These are phyloP conservation scores for Phymatocera aterrima DNA, from an alignment of 2,888 invertebrate species.

Conservation along the genomic window DNA sequence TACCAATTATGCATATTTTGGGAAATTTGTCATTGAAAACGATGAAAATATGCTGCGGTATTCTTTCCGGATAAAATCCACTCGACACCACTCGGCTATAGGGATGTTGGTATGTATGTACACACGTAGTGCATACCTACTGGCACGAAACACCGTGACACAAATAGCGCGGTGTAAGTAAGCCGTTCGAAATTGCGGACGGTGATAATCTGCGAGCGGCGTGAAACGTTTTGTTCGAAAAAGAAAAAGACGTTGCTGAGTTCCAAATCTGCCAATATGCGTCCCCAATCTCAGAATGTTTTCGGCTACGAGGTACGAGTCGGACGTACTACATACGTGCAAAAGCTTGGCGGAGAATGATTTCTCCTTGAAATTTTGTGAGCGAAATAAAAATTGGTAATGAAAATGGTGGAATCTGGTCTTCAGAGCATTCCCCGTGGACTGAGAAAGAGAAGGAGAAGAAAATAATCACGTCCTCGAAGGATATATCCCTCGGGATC, in stretches of 20 bases:
- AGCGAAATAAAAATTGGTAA: no score
- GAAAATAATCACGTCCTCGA: not conserved
- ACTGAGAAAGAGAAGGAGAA: no score
- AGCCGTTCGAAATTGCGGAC: constrained; percentile 40
- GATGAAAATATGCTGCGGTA: no score
- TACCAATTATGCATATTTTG: no score
- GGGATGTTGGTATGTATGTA: no score
- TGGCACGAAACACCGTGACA: not conserved
- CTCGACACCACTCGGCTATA: not conserved
- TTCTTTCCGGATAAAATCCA: no score
- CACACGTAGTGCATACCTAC: not conserved
- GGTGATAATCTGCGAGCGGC: not conserved
- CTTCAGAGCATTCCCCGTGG: no score
- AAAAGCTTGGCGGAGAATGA: no score
- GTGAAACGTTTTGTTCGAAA: not conserved
- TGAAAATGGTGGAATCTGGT: no score
- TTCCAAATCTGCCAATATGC: constrained; percentile 21
- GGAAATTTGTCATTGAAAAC: no score
- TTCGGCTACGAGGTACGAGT: not conserved
- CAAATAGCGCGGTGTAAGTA: constrained; percentile 24
- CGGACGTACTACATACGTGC: no score
- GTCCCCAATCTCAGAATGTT: not conserved
- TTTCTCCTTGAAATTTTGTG: no score
- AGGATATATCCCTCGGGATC: not conserved
- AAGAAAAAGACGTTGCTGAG: not conserved